A percentile compares a stretch with the other conserved stretches of the same genome.
Evolutionary conservation across 1,140 invertebrate genomes (phyloP).

Genomic region (Choristoneura fumiferana): DNA sequence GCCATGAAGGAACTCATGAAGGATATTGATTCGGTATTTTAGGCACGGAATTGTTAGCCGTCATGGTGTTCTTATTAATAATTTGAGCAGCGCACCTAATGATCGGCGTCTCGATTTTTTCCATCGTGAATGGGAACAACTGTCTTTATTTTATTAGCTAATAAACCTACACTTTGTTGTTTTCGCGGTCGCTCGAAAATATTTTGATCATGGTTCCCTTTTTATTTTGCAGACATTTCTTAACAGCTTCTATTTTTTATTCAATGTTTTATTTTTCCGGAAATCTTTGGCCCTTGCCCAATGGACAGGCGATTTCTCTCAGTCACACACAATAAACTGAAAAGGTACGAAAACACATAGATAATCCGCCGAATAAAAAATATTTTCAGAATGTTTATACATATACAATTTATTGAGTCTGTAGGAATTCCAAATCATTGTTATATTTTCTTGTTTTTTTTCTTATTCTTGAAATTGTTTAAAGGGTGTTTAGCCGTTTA

Average conservation of each 20-base stretch:
- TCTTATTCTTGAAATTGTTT: no score
- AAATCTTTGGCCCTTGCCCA: neutral
- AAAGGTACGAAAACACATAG: no score
- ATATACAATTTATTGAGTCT: no score
- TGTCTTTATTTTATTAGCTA: neutral
- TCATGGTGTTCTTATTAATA: constrained; percentile 10
- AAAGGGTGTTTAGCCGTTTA: no score
- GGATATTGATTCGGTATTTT: constrained; percentile 13
- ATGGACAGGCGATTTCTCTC: neutral
- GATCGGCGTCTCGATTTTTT: neutral
- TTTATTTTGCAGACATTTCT: neutral
- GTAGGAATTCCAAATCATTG: no score
- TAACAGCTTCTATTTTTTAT: neutral
- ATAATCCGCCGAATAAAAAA: no score
- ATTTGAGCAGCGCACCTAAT: neutral
- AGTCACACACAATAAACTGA: neutral
- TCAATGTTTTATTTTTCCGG: neutral
- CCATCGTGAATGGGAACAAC: neutral
- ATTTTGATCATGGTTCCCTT: neutral
- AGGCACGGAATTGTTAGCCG: constrained; percentile 1
- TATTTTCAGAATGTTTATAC: no score
- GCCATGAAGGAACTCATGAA: neutral
- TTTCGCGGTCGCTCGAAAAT: neutral
- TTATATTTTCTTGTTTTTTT: no score
- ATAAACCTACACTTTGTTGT: neutral